phyloP scores from a whole-genome alignment of 2,888 invertebrate genomes.

The Scelioninae gen. 1 region DNA sequence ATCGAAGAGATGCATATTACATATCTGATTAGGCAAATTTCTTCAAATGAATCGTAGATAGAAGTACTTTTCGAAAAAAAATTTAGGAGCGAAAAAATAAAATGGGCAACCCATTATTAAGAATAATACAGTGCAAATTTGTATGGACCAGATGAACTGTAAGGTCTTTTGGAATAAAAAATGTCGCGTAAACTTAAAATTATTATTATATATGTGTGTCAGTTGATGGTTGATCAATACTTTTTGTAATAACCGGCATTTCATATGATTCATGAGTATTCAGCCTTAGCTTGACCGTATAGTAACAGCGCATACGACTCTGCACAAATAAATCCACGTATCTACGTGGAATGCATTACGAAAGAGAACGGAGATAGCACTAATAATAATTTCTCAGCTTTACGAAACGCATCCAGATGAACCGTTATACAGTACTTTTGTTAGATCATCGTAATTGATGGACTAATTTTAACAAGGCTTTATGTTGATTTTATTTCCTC shows the following conservation, averaged over 20 bases:
- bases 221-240: constrained; percentile 20
- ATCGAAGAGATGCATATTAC: constrained; percentile 1
- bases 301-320: constrained; percentile 10
- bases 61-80: neutral
- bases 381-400: constrained; percentile 41
- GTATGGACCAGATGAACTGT: too few species aligned
- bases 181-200: too few species aligned
- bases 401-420: constrained; percentile 26
- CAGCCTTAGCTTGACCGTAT: constrained; percentile 18
- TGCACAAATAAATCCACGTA: constrained; percentile 23
- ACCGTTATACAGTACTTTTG: constrained; percentile 48
- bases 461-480: constrained; percentile 44
- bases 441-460: constrained; percentile 47
- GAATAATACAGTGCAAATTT: too few species aligned
- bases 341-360: constrained; percentile 29
- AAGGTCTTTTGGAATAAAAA: too few species aligned
- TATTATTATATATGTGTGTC: neutral
- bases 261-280: constrained; percentile 29
- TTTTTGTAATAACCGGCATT: constrained; percentile 34
- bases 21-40: constrained; percentile 23
- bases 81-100: too few species aligned
- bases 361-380: constrained; percentile 43
- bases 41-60: constrained; percentile 11
- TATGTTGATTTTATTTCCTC: constrained; percentile 46
- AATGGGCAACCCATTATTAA: too few species aligned